Evolutionary conservation across 2,888 invertebrate species (phyloP), one percentile per base, ranked within the genome.

Genomic region (Erebia epiphron): DNA sequence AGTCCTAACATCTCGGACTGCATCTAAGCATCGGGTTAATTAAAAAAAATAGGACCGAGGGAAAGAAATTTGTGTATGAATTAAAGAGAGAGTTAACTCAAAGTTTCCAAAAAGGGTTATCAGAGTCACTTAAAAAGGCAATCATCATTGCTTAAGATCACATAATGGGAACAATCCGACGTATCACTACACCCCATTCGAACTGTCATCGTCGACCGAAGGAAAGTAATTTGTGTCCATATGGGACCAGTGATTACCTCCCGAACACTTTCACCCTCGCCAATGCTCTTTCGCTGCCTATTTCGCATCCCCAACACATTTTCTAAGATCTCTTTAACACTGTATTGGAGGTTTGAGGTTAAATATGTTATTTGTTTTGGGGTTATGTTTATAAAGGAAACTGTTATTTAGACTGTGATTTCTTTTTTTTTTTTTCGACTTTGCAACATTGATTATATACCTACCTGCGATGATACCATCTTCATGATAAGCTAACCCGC

Each of bases 141-240:
- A 60, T 68, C 63, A 69, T 68, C 70, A 61, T 75, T 74, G 80
- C 78, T 78, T 78, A 78, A 76, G 75, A 77, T 79, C 79, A 77
- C 71, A 78, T 79, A 78, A 80, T 70, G 70, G 68, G 57, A 67
- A 68, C 68, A 68, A 73, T 65, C 67, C 73, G 66, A 70, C 69
- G 70, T 75, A 76, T 75, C 76, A 73, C 68, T 67, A 70, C 86
- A 86, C 90, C 90, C 91, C 82, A 89, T 87, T 81, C 86, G 80
- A 83, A 84, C 85, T 90, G 91, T 92, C 92, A 91, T 89, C 89
- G 86, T 80, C 84, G 85, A 87, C 83, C 83, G 86, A 85, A 85
- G 86, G 85, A 89, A 92, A 90, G 91, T 92, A 92, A 93, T 92
- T 91, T 91, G 89, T 90, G 88, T 82, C 92, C 93, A 93, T 93